Base-by-base conservation (phyloP, 2,797 vertebrate genomes). In the Spinibarbus caldwelli region DNA sequence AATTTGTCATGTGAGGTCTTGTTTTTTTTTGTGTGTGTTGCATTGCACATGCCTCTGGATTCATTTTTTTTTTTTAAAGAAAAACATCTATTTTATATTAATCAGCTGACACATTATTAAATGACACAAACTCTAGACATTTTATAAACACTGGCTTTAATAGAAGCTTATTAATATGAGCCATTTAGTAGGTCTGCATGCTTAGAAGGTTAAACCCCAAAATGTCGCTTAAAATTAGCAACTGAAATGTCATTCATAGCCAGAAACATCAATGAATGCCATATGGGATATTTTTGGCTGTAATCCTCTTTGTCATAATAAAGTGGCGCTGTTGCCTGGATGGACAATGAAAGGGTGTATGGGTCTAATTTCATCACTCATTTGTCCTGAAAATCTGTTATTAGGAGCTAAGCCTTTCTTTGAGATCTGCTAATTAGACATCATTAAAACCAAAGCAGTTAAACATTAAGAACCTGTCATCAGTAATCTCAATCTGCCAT, bases 361-460 rank as follows among this genome's bases (percentile, higher is more conserved):
- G 47, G 49, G 12, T 31, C 54, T 76, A 43, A 80, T 86, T 70
- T 86, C 57, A 78, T 52, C 4, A 68, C 38, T 75, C 52, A 84
- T 87, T 84, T 68, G 75, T 85, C 71, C 52, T 26, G 43, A 86
- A 86, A 80, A 62, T 73, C 77, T 77, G 29, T 57, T 77, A 57
- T 80, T 76, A 86, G 78, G 59, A 49, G 34, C 49, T 57, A 78
- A 86, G 82, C 43, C 34, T 70, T 67, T 78, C 57, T 86, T 34
- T 41, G n/a, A 79, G 73, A 15, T 79, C 31, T 79, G 84, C 17
- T 78, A 79, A 87, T 86, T 79, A 82, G 68, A 73, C 64, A 38
- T 73, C n/a, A 78, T 82, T 86, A 79, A 78, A 86, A 75, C 17
- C 14, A 21, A 76, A 47, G 31, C 11, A 72, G 72, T 64, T 41